phyloP scores from a whole-genome alignment of 2,113 vertebrate genomes.

The Paracanthobrama guichenoti region DNA sequence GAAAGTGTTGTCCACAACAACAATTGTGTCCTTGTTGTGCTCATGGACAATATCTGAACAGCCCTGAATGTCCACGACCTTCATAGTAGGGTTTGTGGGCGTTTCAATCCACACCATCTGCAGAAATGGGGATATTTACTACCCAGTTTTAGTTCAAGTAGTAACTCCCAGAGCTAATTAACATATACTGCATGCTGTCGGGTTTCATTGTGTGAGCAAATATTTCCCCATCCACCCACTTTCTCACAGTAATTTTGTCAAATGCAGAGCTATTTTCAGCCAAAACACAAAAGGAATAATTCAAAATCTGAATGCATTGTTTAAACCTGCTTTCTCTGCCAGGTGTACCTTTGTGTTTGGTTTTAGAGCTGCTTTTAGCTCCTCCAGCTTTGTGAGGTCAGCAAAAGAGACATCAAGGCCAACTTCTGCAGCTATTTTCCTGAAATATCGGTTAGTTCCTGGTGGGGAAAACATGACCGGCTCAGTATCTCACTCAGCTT shows the following conservation, averaged over 20 bases:
- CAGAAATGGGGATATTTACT: slow-evolving; percentile 1
- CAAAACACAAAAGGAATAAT: too few species aligned
- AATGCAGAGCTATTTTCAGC: too few species aligned
- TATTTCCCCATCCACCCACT: neutral
- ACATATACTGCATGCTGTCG: neutral
- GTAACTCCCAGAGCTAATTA: neutral
- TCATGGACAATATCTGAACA: slow-evolving; percentile 78
- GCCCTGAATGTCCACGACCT: slow-evolving; percentile 84
- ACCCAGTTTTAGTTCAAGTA: neutral
- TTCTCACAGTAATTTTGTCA: neutral
- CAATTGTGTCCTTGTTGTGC: slow-evolving; percentile 78
- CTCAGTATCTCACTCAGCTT: neutral
- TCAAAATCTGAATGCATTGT: neutral
- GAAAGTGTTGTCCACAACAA: slow-evolving; percentile 94
- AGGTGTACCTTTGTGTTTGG: slow-evolving; percentile 85
- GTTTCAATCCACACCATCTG: slow-evolving; percentile 94
- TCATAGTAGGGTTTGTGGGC: slow-evolving; percentile 89
- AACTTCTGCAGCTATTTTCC: slow-evolving; percentile 71
- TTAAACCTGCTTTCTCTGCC: neutral
- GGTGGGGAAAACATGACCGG: neutral
- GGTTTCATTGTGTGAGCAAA: neutral
- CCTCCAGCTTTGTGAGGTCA: slow-evolving; percentile 79
- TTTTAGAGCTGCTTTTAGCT: slow-evolving; percentile 84
- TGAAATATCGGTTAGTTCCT: slow-evolving; percentile 93
- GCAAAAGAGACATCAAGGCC: slow-evolving; percentile 82